phyloP scores from a whole-genome alignment of 2,888 invertebrate species.

The Orchesellides sinensis region DNA sequence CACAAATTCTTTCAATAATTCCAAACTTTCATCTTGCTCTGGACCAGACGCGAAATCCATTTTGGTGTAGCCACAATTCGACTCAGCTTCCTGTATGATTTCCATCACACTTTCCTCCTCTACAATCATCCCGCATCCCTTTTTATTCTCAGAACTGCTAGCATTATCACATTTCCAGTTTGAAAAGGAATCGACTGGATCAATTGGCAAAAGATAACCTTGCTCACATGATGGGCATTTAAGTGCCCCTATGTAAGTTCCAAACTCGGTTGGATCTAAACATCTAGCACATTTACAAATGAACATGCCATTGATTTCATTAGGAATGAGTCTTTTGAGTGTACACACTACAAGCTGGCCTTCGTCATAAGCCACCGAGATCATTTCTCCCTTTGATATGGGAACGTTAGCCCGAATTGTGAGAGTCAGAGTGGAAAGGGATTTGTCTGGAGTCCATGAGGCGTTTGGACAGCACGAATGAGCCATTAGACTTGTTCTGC shows the following conservation, averaged over 20 bases:
- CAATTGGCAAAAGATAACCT: conserved; percentile 64
- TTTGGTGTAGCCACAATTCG: conserved; percentile 51
- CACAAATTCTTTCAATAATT: conserved; percentile 66
- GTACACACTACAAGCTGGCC: conserved; percentile 66
- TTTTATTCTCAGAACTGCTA: background rate
- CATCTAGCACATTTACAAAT: conserved; percentile 66
- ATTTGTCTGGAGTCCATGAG: conserved; percentile 58
- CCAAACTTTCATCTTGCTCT: conserved; percentile 43
- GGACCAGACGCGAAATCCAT: conserved; percentile 27
- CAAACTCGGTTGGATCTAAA: conserved; percentile 65
- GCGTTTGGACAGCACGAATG: conserved; percentile 68
- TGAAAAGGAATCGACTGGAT: conserved; percentile 67
- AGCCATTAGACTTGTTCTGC: conserved; percentile 64
- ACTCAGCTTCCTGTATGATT: conserved; percentile 67
- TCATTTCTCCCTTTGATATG: conserved; percentile 55
- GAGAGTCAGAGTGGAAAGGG: conserved; percentile 47
- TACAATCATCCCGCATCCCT: conserved; percentile 51
- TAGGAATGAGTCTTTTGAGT: conserved; percentile 65
- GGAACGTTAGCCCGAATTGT: conserved; percentile 61
- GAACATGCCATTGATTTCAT: conserved; percentile 68
- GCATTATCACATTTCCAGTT: conserved; percentile 66
- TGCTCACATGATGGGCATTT: conserved; percentile 59
- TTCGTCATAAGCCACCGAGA: conserved; percentile 68
- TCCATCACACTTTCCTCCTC: conserved; percentile 66
- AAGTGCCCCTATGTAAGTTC: conserved; percentile 63